Percentiles rank a stretch among this genome's conserved stretches.
phyloP scores from a whole-genome alignment of 2,888 invertebrate genomes.

The Lobophora halterata region DNA sequence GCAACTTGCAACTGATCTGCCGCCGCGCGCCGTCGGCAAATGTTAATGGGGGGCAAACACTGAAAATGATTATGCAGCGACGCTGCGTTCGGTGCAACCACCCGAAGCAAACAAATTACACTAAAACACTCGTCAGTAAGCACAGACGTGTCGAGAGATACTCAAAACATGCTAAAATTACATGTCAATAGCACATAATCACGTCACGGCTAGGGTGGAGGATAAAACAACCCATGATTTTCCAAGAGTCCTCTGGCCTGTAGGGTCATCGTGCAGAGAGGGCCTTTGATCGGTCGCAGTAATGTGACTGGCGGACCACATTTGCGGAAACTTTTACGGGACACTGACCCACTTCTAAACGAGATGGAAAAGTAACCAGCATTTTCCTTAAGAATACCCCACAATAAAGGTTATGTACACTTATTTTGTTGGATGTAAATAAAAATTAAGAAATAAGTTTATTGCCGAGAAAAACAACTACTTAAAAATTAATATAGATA shows the following conservation, averaged over 20 bases:
- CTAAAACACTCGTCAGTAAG: conserved; percentile 25
- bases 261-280: conserved; percentile 53
- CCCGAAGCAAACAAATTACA: conserved; percentile 37
- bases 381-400: conserved; percentile 48
- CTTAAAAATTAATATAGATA: too few species aligned
- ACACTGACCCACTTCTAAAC: conserved; percentile 72
- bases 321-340: conserved; percentile 74
- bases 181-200: conserved; percentile 23
- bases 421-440: not conserved
- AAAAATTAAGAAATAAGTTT: too few species aligned
- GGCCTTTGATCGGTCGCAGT: conserved; percentile 68
- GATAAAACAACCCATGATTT: conserved; percentile 55
- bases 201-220: conserved; percentile 28
- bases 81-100: conserved; percentile 31
- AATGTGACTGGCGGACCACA: conserved; percentile 59
- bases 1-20: conserved; percentile 36
- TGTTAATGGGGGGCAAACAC: conserved; percentile 53
- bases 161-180: conserved; percentile 34
- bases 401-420: conserved; percentile 23
- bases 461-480: too few species aligned
- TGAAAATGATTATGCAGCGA: conserved; percentile 54
- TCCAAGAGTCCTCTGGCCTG: conserved; percentile 44
- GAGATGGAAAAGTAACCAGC: conserved; percentile 52
- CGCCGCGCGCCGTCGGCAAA: conserved; percentile 32
- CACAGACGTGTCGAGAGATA: conserved; percentile 25